Conservation (phyloP, 2,113 vertebrate species). For the Stigmatopora argus region DNA sequence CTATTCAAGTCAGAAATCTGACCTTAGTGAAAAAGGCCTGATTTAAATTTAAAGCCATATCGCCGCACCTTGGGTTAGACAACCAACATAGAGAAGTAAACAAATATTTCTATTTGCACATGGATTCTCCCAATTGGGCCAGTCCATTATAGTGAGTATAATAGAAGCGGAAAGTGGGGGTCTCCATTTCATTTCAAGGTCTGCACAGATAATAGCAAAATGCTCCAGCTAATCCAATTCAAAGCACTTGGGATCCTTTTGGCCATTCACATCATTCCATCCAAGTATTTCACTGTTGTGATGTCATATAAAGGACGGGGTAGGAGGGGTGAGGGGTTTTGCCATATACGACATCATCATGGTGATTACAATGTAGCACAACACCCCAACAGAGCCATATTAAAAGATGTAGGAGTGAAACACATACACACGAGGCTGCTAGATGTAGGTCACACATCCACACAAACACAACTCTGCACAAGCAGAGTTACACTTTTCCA, state of each 20-base stretch:
- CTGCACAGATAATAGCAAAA: slow-evolving; percentile 59
- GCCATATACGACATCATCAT: not conserved
- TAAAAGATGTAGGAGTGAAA: slow-evolving; percentile 21
- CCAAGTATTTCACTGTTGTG: slow-evolving; percentile 24
- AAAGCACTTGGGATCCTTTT: slow-evolving; percentile 45
- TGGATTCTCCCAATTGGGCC: slow-evolving; percentile 32
- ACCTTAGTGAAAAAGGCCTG: not conserved
- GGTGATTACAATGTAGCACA: slow-evolving; percentile 34
- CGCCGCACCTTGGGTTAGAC: slow-evolving; percentile 17
- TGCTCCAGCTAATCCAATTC: slow-evolving; percentile 62
- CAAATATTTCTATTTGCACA: slow-evolving; percentile 22
- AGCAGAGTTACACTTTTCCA: slow-evolving; percentile 16
- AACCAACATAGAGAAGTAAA: slow-evolving; percentile 25
- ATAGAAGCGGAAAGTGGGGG: not conserved
- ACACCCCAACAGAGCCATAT: slow-evolving; percentile 30
- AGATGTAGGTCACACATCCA: slow-evolving; percentile 49
- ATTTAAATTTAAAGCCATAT: not conserved
- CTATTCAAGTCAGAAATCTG: too few relatives aligned
- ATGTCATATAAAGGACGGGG: slow-evolving; percentile 26
- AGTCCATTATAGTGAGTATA: slow-evolving; percentile 23
- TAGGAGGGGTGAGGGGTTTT: not conserved
- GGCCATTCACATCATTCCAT: slow-evolving; percentile 34
- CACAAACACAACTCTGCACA: slow-evolving; percentile 18
- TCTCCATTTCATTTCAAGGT: slow-evolving; percentile 43
- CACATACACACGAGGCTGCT: slow-evolving; percentile 15